A percentile compares a stretch with the other conserved stretches of the same genome.
Conservation (phyloP, 2,797 vertebrate species). For the Spatula clypeata region DNA sequence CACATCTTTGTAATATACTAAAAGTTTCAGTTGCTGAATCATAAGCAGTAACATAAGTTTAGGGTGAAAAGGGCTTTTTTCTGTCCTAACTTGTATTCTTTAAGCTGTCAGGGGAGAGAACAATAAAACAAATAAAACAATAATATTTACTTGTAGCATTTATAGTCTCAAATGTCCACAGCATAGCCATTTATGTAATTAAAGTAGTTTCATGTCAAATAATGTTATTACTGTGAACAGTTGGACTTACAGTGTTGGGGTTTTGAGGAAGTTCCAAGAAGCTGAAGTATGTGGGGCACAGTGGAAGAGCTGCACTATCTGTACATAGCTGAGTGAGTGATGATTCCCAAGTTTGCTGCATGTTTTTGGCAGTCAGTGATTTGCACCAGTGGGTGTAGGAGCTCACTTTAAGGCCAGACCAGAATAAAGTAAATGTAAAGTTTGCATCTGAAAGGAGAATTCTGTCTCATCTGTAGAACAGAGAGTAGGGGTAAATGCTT, state of each 20-base stretch:
- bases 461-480: neutral
- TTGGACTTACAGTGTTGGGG: neutral
- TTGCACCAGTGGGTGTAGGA: neutral
- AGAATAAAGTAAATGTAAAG: neutral
- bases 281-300: neutral
- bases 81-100: neutral
- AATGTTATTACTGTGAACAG: neutral
- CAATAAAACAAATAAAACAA: neutral
- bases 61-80: neutral
- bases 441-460: neutral
- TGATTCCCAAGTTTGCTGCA: neutral
- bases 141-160: neutral
- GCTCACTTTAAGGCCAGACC: neutral
- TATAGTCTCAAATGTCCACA: neutral
- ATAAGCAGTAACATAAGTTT: neutral
- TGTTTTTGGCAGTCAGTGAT: neutral
- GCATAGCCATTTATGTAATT: neutral
- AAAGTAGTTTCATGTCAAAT: neutral
- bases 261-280: neutral
- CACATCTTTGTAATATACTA: neutral
- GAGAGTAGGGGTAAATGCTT: neutral
- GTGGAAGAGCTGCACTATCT: neutral
- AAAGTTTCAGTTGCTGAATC: neutral
- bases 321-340: neutral
- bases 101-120: neutral